Evolutionary conservation across 2,113 vertebrate genomes (phyloP), one percentile per base, ranked within the genome.

Genomic region (Ctenomys sociabilis): DNA sequence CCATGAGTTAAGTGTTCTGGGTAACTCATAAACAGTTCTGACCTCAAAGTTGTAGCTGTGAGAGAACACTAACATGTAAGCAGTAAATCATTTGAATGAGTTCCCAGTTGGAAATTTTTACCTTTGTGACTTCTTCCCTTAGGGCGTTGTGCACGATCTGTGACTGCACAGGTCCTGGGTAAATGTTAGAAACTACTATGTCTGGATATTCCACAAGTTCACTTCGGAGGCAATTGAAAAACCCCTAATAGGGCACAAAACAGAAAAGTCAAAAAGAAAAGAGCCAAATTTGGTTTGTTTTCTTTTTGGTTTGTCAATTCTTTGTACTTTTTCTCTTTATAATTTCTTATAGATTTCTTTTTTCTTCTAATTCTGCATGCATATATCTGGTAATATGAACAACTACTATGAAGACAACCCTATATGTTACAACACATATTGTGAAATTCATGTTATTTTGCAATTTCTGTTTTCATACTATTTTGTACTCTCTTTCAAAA

Each of bases 81-180:
- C 63, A 91, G 21, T 10, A 90, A 95, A 82, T 40, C 63, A 66
- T 70, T 84, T 49, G 78, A 57, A 59, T 87, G 61, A 61, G 64
- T 35, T 43, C 13, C 75, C 63, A 96, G 3, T 14, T 19, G 77
- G 85, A 92, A 90, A 61, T 61, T 13, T 96, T 97, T 97, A 99
- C 99, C 99, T 99, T 99, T n/a, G 93, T 95, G 5, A 99, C 35
- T 2, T 99, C 98, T 98, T 99, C 99, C 7, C 98, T 98, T 35
- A 99, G 98, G 49, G 99, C 98, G 37, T 99, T 99, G 35, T 99
- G 97, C 97, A 99, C 98, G 3, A 99, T 99, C 78, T 99, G 96
- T 37, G 99, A 99, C 91, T 99, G 98, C 0, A 99, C 99, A 17
- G 99, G 99, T 88, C 99, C 99, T 0, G 99, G 99, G 97, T 98